These are phyloP conservation scores for Epistrophe grossulariae DNA, from an alignment of 2,888 invertebrate genomes.

Conservation along the genomic window DNA sequence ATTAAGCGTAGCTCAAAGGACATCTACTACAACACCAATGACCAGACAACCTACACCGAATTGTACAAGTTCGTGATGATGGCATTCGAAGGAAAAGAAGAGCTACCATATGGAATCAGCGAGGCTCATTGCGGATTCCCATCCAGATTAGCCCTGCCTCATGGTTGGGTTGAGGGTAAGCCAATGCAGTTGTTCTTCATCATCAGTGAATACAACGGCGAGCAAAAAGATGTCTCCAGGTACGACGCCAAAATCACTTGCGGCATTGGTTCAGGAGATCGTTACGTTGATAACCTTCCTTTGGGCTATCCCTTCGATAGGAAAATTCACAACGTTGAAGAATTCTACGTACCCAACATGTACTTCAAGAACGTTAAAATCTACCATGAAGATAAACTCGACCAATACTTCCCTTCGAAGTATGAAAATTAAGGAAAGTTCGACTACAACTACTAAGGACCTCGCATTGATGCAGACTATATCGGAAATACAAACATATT, in stretches of 20 bases:
- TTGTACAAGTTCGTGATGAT: conserved; percentile 87
- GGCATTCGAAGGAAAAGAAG: conserved; percentile 82
- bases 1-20: conserved; percentile 89
- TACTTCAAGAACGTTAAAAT: conserved; percentile 85
- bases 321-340: conserved; percentile 84
- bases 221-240: conserved; percentile 82
- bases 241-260: conserved; percentile 84
- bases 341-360: conserved; percentile 86
- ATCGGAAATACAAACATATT: background rate
- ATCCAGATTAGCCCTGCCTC: conserved; percentile 87
- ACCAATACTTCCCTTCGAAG: conserved; percentile 77
- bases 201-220: conserved; percentile 84
- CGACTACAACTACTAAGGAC: conserved; percentile 78
- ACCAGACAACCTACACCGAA: conserved; percentile 87
- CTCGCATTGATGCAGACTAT: background rate
- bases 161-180: conserved; percentile 86
- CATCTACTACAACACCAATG: conserved; percentile 85
- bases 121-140: conserved; percentile 86
- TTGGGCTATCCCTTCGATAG: conserved; percentile 90
- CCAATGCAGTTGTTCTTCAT: conserved; percentile 87
- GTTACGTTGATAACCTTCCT: conserved; percentile 85
- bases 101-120: conserved; percentile 83
- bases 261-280: conserved; percentile 85
- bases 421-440: conserved; percentile 79
- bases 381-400: conserved; percentile 71